Evolutionary conservation across 2,888 invertebrate species (phyloP).

Genomic region (Baccha elongata): DNA sequence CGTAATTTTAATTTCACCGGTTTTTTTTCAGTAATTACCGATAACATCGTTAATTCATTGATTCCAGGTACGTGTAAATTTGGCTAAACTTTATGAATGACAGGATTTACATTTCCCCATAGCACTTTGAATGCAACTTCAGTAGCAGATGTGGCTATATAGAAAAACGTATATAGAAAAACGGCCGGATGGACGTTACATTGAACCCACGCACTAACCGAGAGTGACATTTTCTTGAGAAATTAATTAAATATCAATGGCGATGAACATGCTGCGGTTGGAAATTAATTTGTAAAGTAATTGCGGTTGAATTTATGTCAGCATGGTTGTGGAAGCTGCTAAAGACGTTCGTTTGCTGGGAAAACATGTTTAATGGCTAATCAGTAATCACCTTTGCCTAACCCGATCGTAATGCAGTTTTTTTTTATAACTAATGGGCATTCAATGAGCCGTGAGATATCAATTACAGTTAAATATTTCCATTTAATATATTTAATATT

Average conservation of each 20-base stretch:
- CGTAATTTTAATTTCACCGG: conserved; percentile 19
- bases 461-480: conserved; percentile 27
- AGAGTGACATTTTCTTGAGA: conserved; percentile 60
- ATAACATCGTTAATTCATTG: conserved; percentile 68
- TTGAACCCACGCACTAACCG: conserved; percentile 62
- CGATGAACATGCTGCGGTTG: conserved; percentile 51
- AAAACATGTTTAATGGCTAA: conserved; percentile 13
- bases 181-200: conserved; percentile 47
- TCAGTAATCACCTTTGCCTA: conserved; percentile 6
- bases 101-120: conserved; percentile 11
- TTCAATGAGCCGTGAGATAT: conserved; percentile 40
- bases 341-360: conserved; percentile 21
- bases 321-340: conserved; percentile 26
- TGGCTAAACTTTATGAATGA: conserved; percentile 40
- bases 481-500: conserved; percentile 25
- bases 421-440: conserved; percentile 42
- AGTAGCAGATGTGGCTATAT: neutral
- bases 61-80: conserved; percentile 47
- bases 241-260: conserved; percentile 62
- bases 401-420: conserved; percentile 6
- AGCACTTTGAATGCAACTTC: neutral
- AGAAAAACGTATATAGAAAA: conserved; percentile 4
- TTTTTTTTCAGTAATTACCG: conserved; percentile 21
- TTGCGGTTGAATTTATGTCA: conserved; percentile 43
- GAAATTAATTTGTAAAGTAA: conserved; percentile 51